Percentiles rank a stretch among this genome's conserved stretches.
These are phyloP conservation scores for Phocoena phocoena DNA, from an alignment of 2,113 vertebrate genomes.

Conservation along the genomic window DNA sequence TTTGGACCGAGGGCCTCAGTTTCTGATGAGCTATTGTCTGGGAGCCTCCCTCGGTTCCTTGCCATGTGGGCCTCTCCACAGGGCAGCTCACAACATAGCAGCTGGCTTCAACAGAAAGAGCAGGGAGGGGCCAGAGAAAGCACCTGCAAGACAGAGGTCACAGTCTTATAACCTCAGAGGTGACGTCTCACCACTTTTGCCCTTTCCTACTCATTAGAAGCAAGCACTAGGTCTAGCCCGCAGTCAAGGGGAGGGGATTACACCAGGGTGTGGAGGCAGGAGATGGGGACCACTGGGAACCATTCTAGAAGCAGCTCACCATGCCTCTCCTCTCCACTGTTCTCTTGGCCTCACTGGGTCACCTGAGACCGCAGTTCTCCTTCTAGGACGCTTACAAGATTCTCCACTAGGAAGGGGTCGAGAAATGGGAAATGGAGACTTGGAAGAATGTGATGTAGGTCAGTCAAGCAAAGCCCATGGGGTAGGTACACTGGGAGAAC, in stretches of 20 bases:
- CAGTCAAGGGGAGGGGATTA: neutral
- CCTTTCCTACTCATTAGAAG: neutral
- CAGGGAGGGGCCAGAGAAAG: neutral
- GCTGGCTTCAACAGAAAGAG: neutral
- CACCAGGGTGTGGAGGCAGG: neutral
- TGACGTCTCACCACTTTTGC: no score
- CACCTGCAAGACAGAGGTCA: neutral
- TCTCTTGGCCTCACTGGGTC: neutral
- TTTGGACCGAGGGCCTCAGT: neutral
- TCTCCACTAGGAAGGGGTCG: neutral
- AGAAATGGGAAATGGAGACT: neutral
- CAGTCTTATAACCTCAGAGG: neutral
- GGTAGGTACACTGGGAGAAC: accelerated
- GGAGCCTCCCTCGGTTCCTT: neutral
- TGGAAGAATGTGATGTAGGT: neutral
- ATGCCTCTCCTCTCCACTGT: accelerated
- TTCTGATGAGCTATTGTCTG: neutral
- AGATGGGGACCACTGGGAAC: accelerated
- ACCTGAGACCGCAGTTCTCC: neutral
- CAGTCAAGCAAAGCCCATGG: accelerated
- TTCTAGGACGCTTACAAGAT: neutral
- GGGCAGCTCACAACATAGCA: accelerated
- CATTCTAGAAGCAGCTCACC: neutral
- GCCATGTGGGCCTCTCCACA: accelerated
- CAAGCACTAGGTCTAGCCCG: neutral